Conservation (phyloP, 53 echinoderm and acorn worm species). For the Temnopleurus reevesii region DNA sequence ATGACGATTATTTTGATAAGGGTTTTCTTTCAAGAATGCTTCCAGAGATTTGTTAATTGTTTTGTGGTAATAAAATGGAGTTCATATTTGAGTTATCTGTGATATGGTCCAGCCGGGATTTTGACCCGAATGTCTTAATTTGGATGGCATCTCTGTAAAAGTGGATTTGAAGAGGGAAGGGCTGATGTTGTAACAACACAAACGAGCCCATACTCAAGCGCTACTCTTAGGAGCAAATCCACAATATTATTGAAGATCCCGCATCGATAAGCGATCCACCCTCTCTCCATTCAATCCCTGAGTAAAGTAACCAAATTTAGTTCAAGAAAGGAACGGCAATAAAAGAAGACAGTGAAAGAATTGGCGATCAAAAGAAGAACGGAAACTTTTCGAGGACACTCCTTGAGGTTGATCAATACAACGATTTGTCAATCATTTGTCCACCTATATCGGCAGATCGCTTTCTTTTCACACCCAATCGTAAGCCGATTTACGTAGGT, state of each 20-base stretch:
- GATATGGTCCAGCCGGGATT: no score
- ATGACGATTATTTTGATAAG: constrained; percentile 47
- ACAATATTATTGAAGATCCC: constrained; percentile 37
- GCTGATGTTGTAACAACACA: constrained; percentile 23
- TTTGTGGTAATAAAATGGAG: not conserved
- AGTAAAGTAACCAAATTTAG: not conserved
- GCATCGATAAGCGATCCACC: constrained; percentile 36
- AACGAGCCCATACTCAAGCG: not conserved
- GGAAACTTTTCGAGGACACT: constrained; percentile 54
- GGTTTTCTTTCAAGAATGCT: not conserved
- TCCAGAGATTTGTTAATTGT: not conserved
- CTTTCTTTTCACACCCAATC: not conserved
- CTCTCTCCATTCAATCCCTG: not conserved
- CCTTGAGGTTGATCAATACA: constrained; percentile 34
- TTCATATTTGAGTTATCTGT: not conserved
- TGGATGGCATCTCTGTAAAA: not conserved
- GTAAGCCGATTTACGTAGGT: constrained; percentile 56
- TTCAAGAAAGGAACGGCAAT: not conserved
- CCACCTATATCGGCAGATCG: constrained; percentile 9
- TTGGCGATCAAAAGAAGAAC: not conserved
- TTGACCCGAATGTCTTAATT: no score
- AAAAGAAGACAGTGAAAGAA: not conserved
- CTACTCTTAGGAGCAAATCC: not conserved
- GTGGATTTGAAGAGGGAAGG: not conserved
- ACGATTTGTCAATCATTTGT: constrained; percentile 32